Evolutionary conservation across 1,140 invertebrate species (phyloP).

Genomic region (Trinorchestia longiramus): DNA sequence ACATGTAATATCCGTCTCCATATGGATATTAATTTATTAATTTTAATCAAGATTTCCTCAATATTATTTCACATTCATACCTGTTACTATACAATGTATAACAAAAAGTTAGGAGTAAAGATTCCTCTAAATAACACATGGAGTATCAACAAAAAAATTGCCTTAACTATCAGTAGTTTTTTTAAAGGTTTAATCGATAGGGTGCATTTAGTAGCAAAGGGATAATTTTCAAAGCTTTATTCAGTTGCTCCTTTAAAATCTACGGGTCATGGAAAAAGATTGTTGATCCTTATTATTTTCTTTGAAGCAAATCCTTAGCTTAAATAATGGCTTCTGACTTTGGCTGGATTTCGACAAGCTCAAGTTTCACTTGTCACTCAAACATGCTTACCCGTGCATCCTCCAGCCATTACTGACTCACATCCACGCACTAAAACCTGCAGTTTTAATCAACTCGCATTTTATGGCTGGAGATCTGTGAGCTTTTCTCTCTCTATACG

Average conservation of each 20-base stretch:
- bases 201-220: background rate
- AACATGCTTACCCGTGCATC: background rate
- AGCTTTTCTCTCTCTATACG: constrained; percentile 28
- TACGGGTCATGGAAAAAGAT: background rate
- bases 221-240: background rate
- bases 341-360: background rate
- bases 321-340: background rate
- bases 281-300: background rate
- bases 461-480: background rate
- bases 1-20: too few species aligned
- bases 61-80: background rate
- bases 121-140: background rate
- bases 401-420: background rate
- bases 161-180: background rate
- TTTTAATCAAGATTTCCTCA: background rate
- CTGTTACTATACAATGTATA: background rate
- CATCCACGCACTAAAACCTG: background rate
- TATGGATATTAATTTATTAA: background rate
- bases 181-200: background rate
- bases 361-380: background rate
- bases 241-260: background rate
- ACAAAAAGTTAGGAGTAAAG: background rate
- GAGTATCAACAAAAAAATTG: background rate
- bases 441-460: constrained; percentile 1
- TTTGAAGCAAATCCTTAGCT: background rate